A percentile compares a stretch with the other conserved stretches of the same genome.
Conservation (phyloP, 2,113 vertebrate genomes). For the Setophaga kirtlandii region DNA sequence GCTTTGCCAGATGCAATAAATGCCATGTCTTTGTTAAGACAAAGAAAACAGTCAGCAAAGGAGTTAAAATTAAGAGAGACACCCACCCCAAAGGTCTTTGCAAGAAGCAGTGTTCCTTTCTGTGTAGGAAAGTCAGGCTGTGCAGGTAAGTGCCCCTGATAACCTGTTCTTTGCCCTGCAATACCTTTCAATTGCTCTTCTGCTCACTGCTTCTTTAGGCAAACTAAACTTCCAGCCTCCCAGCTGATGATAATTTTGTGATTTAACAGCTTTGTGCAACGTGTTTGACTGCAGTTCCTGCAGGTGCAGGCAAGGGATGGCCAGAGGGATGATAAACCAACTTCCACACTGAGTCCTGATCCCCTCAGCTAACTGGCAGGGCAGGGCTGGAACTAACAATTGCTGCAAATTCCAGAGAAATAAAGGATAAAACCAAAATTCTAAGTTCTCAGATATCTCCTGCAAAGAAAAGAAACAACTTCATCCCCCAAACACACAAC, state of each 20-base stretch:
- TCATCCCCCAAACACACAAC: neutral
- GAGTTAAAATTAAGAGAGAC: conserved; percentile 18
- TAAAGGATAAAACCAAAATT: rapidly evolving
- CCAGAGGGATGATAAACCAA: neutral
- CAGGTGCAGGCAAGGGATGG: neutral
- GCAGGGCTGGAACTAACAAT: neutral
- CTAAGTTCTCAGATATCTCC: neutral
- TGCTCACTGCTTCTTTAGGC: neutral
- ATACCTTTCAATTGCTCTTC: neutral
- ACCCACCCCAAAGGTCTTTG: neutral
- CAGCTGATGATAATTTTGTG: neutral
- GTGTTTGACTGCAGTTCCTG: neutral
- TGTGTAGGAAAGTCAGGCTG: neutral
- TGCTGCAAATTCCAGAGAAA: neutral
- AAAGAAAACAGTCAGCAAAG: neutral
- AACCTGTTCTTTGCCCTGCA: neutral
- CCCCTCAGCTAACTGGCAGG: neutral
- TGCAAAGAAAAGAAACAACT: neutral
- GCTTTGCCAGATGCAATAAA: conserved; percentile 41
- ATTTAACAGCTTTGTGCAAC: neutral
- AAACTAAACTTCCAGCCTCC: neutral
- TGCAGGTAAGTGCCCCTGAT: neutral
- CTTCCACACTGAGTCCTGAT: rapidly evolving
- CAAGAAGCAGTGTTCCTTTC: neutral
- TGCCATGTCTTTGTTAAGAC: neutral